phyloP scores from a whole-genome alignment of 2,797 vertebrate genomes.

The Coranthus polyacanthus region DNA sequence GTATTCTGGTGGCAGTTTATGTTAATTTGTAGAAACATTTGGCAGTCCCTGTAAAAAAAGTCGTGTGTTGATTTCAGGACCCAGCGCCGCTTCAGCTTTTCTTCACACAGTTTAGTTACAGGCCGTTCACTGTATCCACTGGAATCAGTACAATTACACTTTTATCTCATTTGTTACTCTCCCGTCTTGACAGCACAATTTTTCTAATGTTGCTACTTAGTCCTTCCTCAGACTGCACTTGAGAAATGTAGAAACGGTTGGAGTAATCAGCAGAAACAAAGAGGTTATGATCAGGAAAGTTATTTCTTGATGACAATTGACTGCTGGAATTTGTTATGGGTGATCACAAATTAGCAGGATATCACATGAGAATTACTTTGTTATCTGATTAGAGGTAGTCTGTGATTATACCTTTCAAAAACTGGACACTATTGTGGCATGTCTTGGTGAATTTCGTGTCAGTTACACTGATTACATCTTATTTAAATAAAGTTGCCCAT shows the following conservation, averaged over 20 bases:
- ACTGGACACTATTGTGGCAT: slow-evolving; percentile 18
- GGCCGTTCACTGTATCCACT: no score
- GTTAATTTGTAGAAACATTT: background rate
- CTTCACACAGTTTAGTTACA: no score
- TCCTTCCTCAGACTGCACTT: background rate
- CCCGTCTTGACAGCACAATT: background rate
- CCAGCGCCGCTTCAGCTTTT: no score
- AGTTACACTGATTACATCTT: slow-evolving; percentile 43
- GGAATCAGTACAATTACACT: background rate
- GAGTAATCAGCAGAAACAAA: slow-evolving; percentile 6
- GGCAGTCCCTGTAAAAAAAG: no score
- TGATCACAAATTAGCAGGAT: slow-evolving; percentile 19
- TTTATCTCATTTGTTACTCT: background rate
- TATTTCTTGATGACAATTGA: background rate
- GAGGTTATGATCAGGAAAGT: background rate
- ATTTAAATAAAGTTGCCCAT: slow-evolving; percentile 39
- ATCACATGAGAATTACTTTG: slow-evolving; percentile 13
- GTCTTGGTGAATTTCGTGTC: slow-evolving; percentile 34
- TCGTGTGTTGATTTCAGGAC: no score
- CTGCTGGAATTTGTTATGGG: background rate
- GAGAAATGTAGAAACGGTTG: background rate
- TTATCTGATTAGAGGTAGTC: slow-evolving; percentile 26
- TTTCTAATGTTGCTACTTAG: background rate
- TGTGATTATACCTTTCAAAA: slow-evolving; percentile 16
- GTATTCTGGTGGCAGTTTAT: background rate